Evolutionary conservation across 2,797 vertebrate species (phyloP), one percentile per base, ranked within the genome.

Genomic region (Protonibea diacanthus): DNA sequence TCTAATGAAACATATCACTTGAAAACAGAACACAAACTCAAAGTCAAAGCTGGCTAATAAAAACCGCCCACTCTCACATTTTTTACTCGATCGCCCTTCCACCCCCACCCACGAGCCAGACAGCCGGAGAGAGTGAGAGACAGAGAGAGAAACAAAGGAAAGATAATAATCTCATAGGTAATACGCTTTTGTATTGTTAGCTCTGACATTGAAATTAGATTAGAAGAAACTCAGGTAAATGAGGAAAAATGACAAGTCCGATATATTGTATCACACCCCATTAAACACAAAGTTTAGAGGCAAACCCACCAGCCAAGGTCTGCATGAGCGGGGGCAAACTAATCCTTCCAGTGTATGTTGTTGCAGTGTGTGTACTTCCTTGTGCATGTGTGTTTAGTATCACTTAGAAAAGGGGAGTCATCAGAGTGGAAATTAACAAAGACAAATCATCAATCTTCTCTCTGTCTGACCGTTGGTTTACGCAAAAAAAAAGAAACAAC

Each of bases 191-290:
- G 79, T 77, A 69, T 89, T 84, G 78, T 91, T 90, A 68, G 71
- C 82, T 83, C 72, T 80, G 82, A 93, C 92, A 94, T 94, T 94
- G 88, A 94, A 93, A 94, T 89, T 44, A 93, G 90, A 93, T 94
- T 81, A 92, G 80, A 90, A 75, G 84, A 91, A 91, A 90, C 80
- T 74, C 82, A 77, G 81, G 85, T 74, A 89, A 93, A 93, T 91
- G 89, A 94, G 86, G 84, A 90, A 93, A 94, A 93, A 94, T 92
- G 88, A 92, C 88, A 90, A 87, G 88, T 63, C 89, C 81, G 75
- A 93, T 92, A 91, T 81, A 88, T 88, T 74, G 80, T 47, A 89
- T 90, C 91, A 93, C 91, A 88, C 87, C 84, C 89, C 93, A 94
- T 94, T 95, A 94, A 93, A 87, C 93, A 91, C 20, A 15, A 47